A percentile compares a stretch with the other conserved stretches of the same genome.
These are phyloP conservation scores for Hyalella azteca DNA, from an alignment of 2,888 invertebrate species.

Conservation along the genomic window DNA sequence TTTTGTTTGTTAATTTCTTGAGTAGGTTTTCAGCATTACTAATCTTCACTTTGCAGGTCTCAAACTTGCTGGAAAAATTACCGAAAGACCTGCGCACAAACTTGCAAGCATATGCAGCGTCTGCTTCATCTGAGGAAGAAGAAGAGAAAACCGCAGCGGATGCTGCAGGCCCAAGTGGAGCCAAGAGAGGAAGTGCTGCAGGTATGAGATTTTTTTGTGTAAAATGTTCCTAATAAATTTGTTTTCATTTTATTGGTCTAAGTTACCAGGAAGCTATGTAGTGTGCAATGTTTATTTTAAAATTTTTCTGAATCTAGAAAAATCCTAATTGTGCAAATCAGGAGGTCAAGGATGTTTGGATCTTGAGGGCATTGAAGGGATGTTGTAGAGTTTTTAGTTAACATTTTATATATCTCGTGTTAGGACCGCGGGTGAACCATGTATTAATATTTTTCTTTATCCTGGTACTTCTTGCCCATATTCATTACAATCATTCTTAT, in stretches of 20 bases:
- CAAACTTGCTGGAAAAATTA: conserved; percentile 51
- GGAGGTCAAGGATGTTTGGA: too few relatives aligned
- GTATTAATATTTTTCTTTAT: too few relatives aligned
- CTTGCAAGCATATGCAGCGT: conserved; percentile 21
- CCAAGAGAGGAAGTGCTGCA: background rate
- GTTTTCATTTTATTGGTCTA: background rate
- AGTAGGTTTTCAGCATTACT: too few relatives aligned
- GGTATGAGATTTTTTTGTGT: background rate
- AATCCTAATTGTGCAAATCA: too few relatives aligned
- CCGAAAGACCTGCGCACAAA: conserved; percentile 52
- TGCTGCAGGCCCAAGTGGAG: background rate
- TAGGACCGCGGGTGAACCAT: too few relatives aligned
- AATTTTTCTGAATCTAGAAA: too few relatives aligned
- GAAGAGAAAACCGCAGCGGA: background rate
- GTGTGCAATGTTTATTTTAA: background rate
- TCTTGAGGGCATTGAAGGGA: too few relatives aligned
- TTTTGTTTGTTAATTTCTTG: background rate
- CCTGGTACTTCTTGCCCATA: too few relatives aligned
- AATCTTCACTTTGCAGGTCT: too few relatives aligned
- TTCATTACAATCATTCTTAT: too few relatives aligned
- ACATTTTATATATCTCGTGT: too few relatives aligned
- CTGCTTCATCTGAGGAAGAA: conserved; percentile 15
- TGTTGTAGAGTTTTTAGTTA: too few relatives aligned
- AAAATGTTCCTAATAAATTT: background rate
- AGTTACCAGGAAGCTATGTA: background rate